Evolutionary conservation across 2,113 vertebrate species (phyloP).

Genomic region (Peromyscus californicus): DNA sequence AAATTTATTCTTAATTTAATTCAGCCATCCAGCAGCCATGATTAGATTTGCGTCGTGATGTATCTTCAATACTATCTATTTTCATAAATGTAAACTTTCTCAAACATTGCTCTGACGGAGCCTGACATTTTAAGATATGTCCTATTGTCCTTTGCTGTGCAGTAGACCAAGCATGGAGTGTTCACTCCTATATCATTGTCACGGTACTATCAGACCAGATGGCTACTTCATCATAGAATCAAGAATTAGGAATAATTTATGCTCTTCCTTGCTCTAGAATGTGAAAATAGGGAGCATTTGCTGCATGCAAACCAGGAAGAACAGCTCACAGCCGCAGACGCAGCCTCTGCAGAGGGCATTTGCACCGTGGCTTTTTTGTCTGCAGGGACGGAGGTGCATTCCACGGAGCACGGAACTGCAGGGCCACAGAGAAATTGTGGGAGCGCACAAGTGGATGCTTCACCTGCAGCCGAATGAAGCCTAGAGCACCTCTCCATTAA

Average conservation of each 20-base stretch:
- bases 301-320: slow-evolving; percentile 87
- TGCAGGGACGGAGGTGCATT: slow-evolving; percentile 54
- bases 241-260: slow-evolving; percentile 92
- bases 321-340: slow-evolving; percentile 80
- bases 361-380: not conserved
- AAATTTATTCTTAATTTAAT: slow-evolving; percentile 89
- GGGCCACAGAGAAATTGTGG: slow-evolving; percentile 21
- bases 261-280: slow-evolving; percentile 91
- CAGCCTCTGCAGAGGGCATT: slow-evolving; percentile 74
- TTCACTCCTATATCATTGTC: slow-evolving; percentile 91
- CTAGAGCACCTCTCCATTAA: slow-evolving; percentile 40
- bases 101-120: slow-evolving; percentile 90
- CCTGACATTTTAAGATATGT: slow-evolving; percentile 93
- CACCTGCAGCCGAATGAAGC: slow-evolving; percentile 19
- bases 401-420: slow-evolving; percentile 53
- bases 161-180: slow-evolving; percentile 90
- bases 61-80: slow-evolving; percentile 91
- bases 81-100: slow-evolving; percentile 92
- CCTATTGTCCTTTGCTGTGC: slow-evolving; percentile 92
- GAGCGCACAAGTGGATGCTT: not conserved
- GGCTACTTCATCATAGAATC: slow-evolving; percentile 91
- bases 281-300: slow-evolving; percentile 90
- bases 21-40: slow-evolving; percentile 84
- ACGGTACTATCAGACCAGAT: slow-evolving; percentile 92
- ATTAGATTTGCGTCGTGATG: slow-evolving; percentile 90